phyloP scores from a whole-genome alignment of 2,888 invertebrate species.

The Parascotia fuliginaria region DNA sequence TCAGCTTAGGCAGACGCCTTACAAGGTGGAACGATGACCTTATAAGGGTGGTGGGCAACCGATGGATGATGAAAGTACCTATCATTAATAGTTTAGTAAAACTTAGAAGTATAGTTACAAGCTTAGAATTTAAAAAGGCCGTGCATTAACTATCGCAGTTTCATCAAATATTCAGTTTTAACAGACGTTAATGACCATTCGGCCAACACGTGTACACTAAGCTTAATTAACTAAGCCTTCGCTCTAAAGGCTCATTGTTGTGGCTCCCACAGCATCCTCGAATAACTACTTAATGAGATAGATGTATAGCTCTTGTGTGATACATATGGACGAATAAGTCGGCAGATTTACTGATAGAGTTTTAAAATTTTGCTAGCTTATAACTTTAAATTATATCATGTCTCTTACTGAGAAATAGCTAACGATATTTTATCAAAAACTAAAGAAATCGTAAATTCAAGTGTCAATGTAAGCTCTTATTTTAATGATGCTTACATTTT shows the following conservation, averaged over 20 bases:
- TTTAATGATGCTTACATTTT: too few species aligned
- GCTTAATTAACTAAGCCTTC: conserved; percentile 66
- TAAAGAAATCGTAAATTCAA: too few species aligned
- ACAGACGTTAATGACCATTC: conserved; percentile 38
- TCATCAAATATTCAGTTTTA: conserved; percentile 49
- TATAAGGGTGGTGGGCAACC: too few species aligned
- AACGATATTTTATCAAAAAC: too few species aligned
- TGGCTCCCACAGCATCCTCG: conserved; percentile 57
- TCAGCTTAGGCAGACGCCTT: too few species aligned
- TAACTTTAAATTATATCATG: too few species aligned
- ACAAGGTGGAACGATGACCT: too few species aligned
- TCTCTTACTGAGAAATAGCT: too few species aligned
- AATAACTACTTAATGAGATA: conserved; percentile 68
- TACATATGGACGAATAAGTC: conserved; percentile 39
- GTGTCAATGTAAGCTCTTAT: too few species aligned
- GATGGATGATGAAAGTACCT: too few species aligned
- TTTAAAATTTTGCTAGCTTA: not conserved
- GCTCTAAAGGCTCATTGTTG: conserved; percentile 62
- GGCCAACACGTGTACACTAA: conserved; percentile 44
- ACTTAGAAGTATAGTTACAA: conserved; percentile 2
- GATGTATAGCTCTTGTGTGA: conserved; percentile 52
- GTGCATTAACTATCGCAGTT: conserved; percentile 24
- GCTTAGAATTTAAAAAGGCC: conserved; percentile 18
- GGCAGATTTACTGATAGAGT: not conserved
- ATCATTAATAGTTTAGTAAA: conserved; percentile 11